Evolutionary conservation across 92 coral and sea anemone species (phyloP).

Genomic region (Epizoanthus stellaris): DNA sequence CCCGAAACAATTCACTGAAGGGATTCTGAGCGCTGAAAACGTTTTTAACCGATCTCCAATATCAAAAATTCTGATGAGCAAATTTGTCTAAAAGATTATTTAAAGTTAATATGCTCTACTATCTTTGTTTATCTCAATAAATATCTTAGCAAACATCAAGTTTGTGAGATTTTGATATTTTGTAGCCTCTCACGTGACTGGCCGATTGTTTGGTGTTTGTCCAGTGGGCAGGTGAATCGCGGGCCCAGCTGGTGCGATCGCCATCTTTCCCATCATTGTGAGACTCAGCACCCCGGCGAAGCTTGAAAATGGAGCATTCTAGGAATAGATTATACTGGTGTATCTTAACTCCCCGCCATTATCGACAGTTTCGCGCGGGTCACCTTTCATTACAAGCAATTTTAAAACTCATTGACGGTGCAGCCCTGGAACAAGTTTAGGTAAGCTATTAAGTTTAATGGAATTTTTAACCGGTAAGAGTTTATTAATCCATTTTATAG

Average conservation of each 20-base stretch:
- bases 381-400: neutral
- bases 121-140: constrained; percentile 78
- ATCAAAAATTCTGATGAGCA: constrained; percentile 9
- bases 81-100: constrained; percentile 71
- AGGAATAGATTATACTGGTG: constrained; percentile 30
- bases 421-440: constrained; percentile 15
- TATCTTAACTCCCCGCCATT: constrained; percentile 23
- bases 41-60: neutral
- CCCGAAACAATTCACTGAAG: neutral
- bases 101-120: constrained; percentile 71
- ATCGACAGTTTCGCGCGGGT: constrained; percentile 30
- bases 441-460: neutral
- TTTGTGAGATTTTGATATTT: constrained; percentile 85
- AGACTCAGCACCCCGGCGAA: constrained; percentile 14
- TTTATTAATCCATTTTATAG: constrained; percentile 8
- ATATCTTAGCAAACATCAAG: constrained; percentile 83
- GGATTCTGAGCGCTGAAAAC: neutral
- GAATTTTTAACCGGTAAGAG: neutral
- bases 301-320: constrained; percentile 51
- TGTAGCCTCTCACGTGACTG: constrained; percentile 80
- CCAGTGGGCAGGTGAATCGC: constrained; percentile 80
- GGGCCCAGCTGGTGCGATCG: constrained; percentile 71
- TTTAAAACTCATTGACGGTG: neutral
- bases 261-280: constrained; percentile 85
- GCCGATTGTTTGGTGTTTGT: constrained; percentile 81